phyloP scores from a whole-genome alignment of 2,888 invertebrate species.

The Microplitis deprimator region DNA sequence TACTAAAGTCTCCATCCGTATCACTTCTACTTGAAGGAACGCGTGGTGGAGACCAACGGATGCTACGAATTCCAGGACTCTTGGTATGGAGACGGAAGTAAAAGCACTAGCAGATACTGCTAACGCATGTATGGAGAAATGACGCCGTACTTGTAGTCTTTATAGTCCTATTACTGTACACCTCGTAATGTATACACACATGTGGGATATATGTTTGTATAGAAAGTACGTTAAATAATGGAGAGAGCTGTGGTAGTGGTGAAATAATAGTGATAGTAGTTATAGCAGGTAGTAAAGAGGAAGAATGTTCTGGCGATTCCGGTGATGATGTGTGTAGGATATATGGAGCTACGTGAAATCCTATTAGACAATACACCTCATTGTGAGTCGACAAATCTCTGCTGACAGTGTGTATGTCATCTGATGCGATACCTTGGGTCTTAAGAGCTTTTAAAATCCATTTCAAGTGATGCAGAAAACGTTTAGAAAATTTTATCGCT shows the following conservation, averaged over 20 bases:
- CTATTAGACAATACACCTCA: not conserved
- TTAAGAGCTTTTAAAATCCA: not conserved
- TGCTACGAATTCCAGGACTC: conserved; percentile 27
- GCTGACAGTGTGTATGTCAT: not conserved
- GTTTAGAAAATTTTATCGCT: not conserved
- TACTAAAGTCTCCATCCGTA: not conserved
- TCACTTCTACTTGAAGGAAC: conserved; percentile 31
- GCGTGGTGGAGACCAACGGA: conserved; percentile 8
- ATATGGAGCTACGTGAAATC: not conserved
- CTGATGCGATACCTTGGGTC: not conserved
- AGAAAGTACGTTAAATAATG: not conserved
- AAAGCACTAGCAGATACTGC: conserved; percentile 2
- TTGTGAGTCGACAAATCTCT: not conserved
- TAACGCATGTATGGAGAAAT: conserved; percentile 7
- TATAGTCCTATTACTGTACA: not conserved
- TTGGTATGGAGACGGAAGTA: conserved; percentile 7
- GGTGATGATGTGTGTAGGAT: not conserved
- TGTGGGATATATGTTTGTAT: not conserved
- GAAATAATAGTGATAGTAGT: too few species aligned
- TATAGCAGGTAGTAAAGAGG: not conserved
- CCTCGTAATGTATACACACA: not conserved
- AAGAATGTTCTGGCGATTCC: not conserved
- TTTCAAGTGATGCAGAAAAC: not conserved
- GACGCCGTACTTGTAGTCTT: not conserved
- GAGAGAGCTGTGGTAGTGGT: too few species aligned